Conservation (phyloP, 2,888 invertebrate genomes). For the Ischnura elegans region DNA sequence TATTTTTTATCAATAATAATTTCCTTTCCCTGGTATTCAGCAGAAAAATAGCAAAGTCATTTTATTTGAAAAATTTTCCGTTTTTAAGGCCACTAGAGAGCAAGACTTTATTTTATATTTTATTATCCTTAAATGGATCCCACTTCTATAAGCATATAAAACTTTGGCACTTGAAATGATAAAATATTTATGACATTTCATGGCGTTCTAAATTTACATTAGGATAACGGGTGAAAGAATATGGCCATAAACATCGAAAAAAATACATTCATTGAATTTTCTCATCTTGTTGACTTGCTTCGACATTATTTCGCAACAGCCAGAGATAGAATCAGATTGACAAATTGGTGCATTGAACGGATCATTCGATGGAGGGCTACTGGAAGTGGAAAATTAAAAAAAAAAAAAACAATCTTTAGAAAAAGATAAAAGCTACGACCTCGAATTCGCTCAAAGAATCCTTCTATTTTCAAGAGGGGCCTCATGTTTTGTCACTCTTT, state of each 20-base stretch:
- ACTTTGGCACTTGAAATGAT: too few relatives aligned
- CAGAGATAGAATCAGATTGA: background rate
- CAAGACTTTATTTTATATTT: too few relatives aligned
- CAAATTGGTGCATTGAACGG: background rate
- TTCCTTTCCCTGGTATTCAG: too few relatives aligned
- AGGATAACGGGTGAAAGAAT: background rate
- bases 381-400: background rate
- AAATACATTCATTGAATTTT: background rate
- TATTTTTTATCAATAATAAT: too few relatives aligned
- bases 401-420: background rate
- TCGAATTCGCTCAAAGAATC: background rate
- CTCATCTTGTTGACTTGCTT: background rate
- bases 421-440: background rate
- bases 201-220: background rate
- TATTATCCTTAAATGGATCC: too few relatives aligned
- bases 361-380: background rate
- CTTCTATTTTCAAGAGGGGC: background rate
- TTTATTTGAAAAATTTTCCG: too few relatives aligned
- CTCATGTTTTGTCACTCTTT: background rate
- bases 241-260: background rate
- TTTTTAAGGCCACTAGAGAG: too few relatives aligned
- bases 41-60: too few relatives aligned
- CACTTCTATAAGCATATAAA: too few relatives aligned
- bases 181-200: too few relatives aligned
- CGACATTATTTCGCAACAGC: background rate